These are phyloP conservation scores for Pantherophis guttatus DNA, from an alignment of 2,113 vertebrate genomes.

Conservation along the genomic window DNA sequence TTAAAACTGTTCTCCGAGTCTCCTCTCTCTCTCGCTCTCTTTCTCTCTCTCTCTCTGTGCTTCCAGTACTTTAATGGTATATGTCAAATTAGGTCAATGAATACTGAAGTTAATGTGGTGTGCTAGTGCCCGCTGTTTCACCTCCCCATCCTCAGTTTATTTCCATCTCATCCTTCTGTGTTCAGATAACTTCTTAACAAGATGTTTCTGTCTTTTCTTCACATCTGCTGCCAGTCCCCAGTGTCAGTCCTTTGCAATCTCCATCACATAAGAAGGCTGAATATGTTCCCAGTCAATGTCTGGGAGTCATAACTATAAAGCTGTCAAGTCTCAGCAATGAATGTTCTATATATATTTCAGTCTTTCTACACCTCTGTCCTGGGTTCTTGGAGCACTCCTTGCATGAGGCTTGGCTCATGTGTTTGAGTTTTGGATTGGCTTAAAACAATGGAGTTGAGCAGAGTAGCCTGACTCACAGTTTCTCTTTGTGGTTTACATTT, in stretches of 20 bases:
- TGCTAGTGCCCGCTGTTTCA: neutral
- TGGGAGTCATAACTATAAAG: neutral
- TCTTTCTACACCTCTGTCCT: neutral
- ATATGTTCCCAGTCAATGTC: neutral
- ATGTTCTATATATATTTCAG: neutral
- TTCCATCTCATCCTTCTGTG: neutral
- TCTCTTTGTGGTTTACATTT: neutral
- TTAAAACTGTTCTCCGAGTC: neutral
- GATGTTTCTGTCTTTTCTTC: neutral
- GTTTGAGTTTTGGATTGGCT: neutral
- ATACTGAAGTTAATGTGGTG: neutral
- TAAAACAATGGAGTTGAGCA: neutral
- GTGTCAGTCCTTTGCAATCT: neutral
- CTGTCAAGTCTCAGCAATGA: neutral
- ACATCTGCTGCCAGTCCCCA: neutral
- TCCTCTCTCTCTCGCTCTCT: neutral
- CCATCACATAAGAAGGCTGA: neutral
- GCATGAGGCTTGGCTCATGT: neutral
- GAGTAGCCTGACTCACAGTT: neutral
- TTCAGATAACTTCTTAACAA: constrained; percentile 1
- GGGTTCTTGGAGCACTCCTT: neutral
- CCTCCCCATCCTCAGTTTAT: neutral
- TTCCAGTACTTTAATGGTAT: constrained; percentile 4
- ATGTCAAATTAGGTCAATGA: constrained; percentile 5
- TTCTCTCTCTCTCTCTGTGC: no score